These are phyloP conservation scores for Coronaproctus castanopsis DNA, from an alignment of 2,888 invertebrate species.

Conservation along the genomic window DNA sequence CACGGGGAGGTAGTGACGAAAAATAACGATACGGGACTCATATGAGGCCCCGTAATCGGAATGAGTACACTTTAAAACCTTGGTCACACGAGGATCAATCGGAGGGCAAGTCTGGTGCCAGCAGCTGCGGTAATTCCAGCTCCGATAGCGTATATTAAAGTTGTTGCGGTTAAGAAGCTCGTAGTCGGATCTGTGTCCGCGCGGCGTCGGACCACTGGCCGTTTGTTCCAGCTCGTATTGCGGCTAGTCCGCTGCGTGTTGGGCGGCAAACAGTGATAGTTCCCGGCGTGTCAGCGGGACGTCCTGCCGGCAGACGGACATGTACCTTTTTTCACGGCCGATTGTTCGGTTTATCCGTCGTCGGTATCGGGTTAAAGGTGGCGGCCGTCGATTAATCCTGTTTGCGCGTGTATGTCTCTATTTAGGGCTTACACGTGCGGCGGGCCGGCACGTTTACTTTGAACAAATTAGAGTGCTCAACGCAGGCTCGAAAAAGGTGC, in stretches of 20 bases:
- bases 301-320: constrained; percentile 19
- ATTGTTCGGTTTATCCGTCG: background rate
- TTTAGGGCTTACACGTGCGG: constrained; percentile 27
- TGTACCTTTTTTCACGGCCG: constrained; percentile 6
- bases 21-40: constrained; percentile 42
- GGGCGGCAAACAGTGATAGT: constrained; percentile 10
- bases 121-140: constrained; percentile 52
- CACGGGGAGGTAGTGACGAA: constrained; percentile 43
- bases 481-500: constrained; percentile 30
- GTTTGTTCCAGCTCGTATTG: constrained; percentile 17
- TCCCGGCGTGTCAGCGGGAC: constrained; percentile 15
- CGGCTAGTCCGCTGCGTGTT: constrained; percentile 5
- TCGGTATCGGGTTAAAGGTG: background rate
- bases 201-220: constrained; percentile 31
- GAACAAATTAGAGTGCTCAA: constrained; percentile 46
- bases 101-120: constrained; percentile 48
- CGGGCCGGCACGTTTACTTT: constrained; percentile 38
- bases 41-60: constrained; percentile 36
- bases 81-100: constrained; percentile 37
- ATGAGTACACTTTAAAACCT: constrained; percentile 34
- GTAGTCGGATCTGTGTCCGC: constrained; percentile 32
- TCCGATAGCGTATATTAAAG: constrained; percentile 47
- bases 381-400: constrained; percentile 24
- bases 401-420: constrained; percentile 24
- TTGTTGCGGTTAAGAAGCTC: constrained; percentile 46